Base-by-base conservation (phyloP, 2,113 vertebrate species). In the Aptenodytes forsteri region DNA sequence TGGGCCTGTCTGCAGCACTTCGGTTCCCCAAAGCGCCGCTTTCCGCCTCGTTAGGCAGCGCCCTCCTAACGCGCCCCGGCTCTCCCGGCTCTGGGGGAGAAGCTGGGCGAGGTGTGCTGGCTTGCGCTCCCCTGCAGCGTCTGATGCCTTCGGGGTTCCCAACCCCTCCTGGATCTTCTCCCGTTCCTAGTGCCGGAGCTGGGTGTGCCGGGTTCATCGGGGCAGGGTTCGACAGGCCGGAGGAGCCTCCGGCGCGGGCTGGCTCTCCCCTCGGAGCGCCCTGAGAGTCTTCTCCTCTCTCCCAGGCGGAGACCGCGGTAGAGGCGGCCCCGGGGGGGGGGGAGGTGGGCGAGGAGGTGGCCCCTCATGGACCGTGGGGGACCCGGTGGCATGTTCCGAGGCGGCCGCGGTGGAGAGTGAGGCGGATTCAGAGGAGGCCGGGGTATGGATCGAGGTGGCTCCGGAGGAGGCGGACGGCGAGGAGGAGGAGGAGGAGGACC, bases 291-390 rank as follows among this genome's bases (percentile, higher is more conserved):
- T 29, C 18, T 66, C 36, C 25, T 67, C 42, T 29, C 23, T 36
- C 34, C 8, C 76, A 98, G 98, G 99, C 8, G 98, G 99, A 85
- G 99, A 99, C 32, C 97, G 99, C 1, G 99, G 99, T 64, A 96
- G 99, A 87, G 99, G 99, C 0, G 99, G 99, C 34, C 99, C 99
- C 80, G 99, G 99, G 38, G 99, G 99, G 61, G 99, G 99, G 99
- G 97, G 99, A 29, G 98, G 99, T 0, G 99, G 99, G 52, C 98
- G 99, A 92, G 99, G 99, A 12, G 98, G 96, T 7, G 95, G 98
- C 80, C 97, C 80, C 97, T 98, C 69, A 99, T 99, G 99, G 99
- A 99, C 89, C 99, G 99, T 0, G 99, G 99, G 0, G 99, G 99
- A 6, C 97, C 99, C 7, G 91, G 99, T 0, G 98, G 93, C 65